A percentile compares a stretch with the other conserved stretches of the same genome.
Evolutionary conservation across 2,888 invertebrate species (phyloP).

Genomic region (Chirona hameri): DNA sequence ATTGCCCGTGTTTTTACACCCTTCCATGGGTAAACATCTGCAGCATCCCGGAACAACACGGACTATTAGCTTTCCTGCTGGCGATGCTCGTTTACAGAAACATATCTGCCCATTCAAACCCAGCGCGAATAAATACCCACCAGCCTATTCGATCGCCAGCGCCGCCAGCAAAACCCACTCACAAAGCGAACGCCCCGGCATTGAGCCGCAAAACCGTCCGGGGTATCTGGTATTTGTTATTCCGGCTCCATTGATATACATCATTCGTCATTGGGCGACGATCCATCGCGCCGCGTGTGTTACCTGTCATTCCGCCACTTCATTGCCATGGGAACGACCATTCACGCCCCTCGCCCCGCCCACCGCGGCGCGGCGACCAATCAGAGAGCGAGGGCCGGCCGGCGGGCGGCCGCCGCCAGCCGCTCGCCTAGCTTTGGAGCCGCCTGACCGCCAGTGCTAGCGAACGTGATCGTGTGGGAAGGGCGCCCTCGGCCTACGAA

Average conservation of each 20-base stretch:
- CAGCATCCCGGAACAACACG: no score
- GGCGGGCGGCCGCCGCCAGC: neutral
- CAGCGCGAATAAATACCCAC: neutral
- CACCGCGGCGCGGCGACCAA: neutral
- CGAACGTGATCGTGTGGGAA: neutral
- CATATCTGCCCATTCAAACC: neutral
- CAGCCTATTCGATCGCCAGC: neutral
- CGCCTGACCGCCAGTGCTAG: no score
- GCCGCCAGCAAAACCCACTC: neutral
- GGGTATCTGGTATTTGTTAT: constrained; percentile 13
- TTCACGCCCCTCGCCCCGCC: constrained; percentile 28
- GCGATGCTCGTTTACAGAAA: neutral
- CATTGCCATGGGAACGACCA: constrained; percentile 26
- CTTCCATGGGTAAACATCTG: no score
- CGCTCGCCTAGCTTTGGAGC: neutral
- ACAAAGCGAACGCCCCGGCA: neutral
- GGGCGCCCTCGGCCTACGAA: neutral
- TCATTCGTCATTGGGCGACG: constrained; percentile 6
- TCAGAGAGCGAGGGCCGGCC: neutral
- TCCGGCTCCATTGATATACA: constrained; percentile 9
- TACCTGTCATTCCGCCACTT: constrained; percentile 13
- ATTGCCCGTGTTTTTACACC: no score
- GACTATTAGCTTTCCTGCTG: no score
- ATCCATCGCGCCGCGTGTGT: constrained; percentile 23
- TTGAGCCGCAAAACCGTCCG: neutral